Conservation (phyloP, 2,113 vertebrate species). For the Octodon degus region DNA sequence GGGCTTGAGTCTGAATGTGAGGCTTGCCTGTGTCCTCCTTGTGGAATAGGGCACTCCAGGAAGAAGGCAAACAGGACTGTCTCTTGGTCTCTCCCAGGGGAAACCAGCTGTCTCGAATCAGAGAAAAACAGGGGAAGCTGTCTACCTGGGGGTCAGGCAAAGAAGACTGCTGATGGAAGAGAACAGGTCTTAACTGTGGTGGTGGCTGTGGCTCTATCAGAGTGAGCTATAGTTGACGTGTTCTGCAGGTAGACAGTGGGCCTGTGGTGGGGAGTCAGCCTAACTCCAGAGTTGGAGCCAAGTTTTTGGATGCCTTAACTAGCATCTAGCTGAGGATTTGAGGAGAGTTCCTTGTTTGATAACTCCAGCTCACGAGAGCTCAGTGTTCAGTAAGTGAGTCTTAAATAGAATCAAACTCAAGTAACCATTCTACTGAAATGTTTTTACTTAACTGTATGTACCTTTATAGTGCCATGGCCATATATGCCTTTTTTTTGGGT, state of each 20-base stretch:
- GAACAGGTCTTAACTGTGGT: neutral
- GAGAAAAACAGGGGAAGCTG: neutral
- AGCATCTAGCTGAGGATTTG: neutral
- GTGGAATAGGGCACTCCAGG: fast-evolving
- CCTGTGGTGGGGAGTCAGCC: neutral
- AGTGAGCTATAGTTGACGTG: neutral
- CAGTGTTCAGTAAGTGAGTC: neutral
- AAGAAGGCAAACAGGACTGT: neutral
- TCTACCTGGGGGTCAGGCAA: neutral
- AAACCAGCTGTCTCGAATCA: neutral
- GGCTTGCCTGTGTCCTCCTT: neutral
- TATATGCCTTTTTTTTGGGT: neutral
- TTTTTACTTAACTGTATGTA: neutral
- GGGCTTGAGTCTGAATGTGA: neutral
- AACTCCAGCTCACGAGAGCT: neutral
- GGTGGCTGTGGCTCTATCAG: neutral
- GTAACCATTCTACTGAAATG: neutral
- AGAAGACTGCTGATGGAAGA: neutral
- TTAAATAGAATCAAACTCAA: neutral
- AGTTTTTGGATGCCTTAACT: neutral
- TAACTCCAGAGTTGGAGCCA: neutral
- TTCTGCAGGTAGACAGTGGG: neutral
- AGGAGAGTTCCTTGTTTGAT: neutral
- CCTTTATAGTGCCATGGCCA: neutral
- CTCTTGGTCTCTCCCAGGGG: neutral